Conservation (phyloP, 2,113 vertebrate genomes). For the Nyctereutes procyonoides region DNA sequence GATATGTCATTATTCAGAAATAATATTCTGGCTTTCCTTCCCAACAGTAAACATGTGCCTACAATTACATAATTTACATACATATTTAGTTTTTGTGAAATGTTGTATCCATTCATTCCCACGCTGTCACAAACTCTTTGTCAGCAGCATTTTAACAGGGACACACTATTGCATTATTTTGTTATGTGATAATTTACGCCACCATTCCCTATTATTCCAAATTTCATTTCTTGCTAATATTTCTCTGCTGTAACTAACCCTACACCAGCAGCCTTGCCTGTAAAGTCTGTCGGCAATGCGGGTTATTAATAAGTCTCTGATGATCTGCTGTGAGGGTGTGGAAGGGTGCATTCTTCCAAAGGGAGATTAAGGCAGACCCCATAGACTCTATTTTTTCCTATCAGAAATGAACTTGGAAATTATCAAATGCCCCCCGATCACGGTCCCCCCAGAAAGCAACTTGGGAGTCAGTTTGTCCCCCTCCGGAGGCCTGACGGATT, state of each 20-base stretch:
- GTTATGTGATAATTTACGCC: neutral
- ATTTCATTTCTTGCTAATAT: neutral
- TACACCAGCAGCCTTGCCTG: neutral
- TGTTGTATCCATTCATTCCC: no score
- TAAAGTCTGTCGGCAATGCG: neutral
- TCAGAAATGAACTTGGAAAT: neutral
- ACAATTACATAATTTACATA: neutral
- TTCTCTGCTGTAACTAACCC: neutral
- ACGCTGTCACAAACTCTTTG: neutral
- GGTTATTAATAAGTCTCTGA: neutral
- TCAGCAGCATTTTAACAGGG: neutral
- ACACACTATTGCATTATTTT: neutral
- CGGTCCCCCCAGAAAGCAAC: neutral
- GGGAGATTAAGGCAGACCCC: neutral
- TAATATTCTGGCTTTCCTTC: neutral
- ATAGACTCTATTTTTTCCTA: no score
- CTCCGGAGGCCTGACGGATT: neutral
- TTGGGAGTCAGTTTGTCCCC: neutral
- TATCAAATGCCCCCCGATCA: neutral
- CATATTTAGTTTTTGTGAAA: neutral
- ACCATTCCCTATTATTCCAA: neutral
- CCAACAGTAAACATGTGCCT: neutral
- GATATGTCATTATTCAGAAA: neutral
- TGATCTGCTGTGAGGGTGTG: rapidly evolving
- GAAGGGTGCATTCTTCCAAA: neutral